These are phyloP conservation scores for Pterobdella sp. DNA, from an alignment of 2,888 invertebrate species.

Conservation along the genomic window DNA sequence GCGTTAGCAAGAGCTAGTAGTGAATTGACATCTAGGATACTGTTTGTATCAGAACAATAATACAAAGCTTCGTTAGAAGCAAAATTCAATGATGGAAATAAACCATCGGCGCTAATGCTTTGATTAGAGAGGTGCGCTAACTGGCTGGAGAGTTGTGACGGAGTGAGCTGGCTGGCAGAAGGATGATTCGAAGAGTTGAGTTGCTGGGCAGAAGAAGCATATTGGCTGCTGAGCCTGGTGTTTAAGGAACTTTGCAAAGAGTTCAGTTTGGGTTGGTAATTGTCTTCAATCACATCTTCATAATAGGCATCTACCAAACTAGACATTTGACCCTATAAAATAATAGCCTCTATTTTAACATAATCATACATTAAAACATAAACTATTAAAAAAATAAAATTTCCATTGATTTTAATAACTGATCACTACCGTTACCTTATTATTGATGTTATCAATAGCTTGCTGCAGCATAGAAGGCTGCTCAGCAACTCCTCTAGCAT, in stretches of 20 bases:
- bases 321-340: too few relatives aligned
- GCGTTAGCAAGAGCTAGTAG: neutral
- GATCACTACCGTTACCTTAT: too few relatives aligned
- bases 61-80: neutral
- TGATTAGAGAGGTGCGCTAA: neutral
- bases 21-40: slow-evolving; percentile 2
- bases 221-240: too few relatives aligned
- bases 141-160: neutral
- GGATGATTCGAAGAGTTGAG: neutral
- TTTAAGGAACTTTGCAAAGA: too few relatives aligned
- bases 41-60: slow-evolving; percentile 7
- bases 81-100: neutral
- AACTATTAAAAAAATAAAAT: too few relatives aligned
- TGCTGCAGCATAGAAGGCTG: neutral
- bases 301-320: too few relatives aligned
- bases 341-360: too few relatives aligned
- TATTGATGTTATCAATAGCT: slow-evolving; percentile 5
- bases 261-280: too few relatives aligned
- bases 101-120: neutral
- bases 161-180: neutral
- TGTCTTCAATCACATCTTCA: too few relatives aligned
- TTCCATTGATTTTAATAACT: too few relatives aligned
- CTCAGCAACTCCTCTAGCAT: slow-evolving; percentile 27
- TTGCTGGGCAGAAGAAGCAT: neutral
- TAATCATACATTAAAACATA: too few relatives aligned